Percentiles rank a stretch among this genome's conserved stretches.
Evolutionary conservation across 1,140 invertebrate species (phyloP).

Genomic region (Bicyclus anynana): DNA sequence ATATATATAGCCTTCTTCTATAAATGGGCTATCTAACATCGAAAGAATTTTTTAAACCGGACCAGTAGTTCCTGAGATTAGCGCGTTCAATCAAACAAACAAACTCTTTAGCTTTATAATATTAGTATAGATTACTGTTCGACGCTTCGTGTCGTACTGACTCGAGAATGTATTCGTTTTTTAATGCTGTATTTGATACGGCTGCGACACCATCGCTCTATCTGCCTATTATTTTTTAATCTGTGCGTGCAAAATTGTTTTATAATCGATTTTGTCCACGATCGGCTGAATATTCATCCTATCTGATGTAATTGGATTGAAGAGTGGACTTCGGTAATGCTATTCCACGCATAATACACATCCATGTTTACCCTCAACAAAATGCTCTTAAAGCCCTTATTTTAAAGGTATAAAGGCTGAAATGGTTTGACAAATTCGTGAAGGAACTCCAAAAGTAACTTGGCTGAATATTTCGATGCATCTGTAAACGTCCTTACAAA

Average conservation of each 20-base stretch:
- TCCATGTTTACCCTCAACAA: neutral
- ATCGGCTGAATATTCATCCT: conserved; percentile 53
- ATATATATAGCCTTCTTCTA: too few species aligned
- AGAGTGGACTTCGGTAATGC: conserved; percentile 40
- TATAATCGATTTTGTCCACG: conserved; percentile 47
- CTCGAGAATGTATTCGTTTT: too few species aligned
- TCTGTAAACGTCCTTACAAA: conserved; percentile 28
- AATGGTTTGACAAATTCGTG: conserved; percentile 4
- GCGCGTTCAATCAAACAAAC: too few species aligned
- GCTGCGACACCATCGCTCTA: too few species aligned
- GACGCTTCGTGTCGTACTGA: too few species aligned
- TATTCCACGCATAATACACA: conserved; percentile 38
- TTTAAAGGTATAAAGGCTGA: neutral
- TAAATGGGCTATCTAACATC: too few species aligned
- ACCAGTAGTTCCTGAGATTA: too few species aligned
- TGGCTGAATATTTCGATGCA: conserved; percentile 9
- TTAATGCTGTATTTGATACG: too few species aligned
- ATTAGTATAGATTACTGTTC: too few species aligned
- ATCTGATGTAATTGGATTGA: conserved; percentile 52
- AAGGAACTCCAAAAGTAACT: conserved; percentile 5
- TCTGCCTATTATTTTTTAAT: too few species aligned
- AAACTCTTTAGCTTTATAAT: too few species aligned
- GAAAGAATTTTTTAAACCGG: too few species aligned
- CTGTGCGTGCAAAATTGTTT: conserved; percentile 38
- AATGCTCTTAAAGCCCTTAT: neutral